Evolutionary conservation across 2,113 vertebrate species (phyloP).

Genomic region (Ia io): DNA sequence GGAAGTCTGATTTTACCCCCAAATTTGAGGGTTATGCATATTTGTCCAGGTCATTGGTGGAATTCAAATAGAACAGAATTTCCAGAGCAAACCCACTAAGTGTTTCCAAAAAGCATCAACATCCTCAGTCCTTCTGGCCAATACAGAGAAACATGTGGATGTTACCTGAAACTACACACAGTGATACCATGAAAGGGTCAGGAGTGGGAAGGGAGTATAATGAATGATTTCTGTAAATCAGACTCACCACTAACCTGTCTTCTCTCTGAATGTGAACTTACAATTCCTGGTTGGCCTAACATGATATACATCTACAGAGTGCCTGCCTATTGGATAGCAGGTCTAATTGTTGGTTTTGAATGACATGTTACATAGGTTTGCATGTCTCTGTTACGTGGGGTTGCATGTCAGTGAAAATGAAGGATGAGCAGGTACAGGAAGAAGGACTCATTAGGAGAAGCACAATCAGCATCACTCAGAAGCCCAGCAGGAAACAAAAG

Average conservation of each 20-base stretch:
- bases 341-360: neutral
- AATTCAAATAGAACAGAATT: conserved; percentile 4
- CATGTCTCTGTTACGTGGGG: neutral
- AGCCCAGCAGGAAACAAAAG: neutral
- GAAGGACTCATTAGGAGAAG: neutral
- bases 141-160: neutral
- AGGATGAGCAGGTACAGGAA: neutral
- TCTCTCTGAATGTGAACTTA: neutral
- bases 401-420: neutral
- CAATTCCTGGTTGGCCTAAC: neutral
- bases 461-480: neutral
- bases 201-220: neutral
- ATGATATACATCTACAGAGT: neutral
- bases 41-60: neutral
- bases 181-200: neutral
- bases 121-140: neutral
- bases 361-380: neutral
- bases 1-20: neutral
- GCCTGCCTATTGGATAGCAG: neutral
- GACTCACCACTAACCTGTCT: neutral
- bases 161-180: neutral
- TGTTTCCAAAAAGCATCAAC: neutral
- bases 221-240: neutral
- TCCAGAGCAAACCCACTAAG: neutral
- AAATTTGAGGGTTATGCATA: neutral